Conservation (phyloP, 2,888 invertebrate genomes). For the Eueremaeus valkanovi region DNA sequence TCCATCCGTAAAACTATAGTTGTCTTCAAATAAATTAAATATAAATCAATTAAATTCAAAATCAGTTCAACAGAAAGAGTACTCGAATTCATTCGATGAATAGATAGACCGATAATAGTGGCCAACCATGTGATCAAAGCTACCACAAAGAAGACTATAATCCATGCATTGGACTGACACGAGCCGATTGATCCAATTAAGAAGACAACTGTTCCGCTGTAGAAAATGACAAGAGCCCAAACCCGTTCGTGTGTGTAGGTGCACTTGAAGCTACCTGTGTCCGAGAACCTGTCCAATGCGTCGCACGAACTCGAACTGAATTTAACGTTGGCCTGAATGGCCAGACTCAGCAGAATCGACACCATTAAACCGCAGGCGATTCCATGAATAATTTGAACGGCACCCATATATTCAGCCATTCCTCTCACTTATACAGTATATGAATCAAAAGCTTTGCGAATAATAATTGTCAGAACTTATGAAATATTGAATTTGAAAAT, state of each 20-base stretch:
- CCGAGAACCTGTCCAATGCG: neutral
- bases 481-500: no score
- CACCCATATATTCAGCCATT: no score
- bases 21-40: neutral
- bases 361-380: neutral
- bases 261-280: neutral
- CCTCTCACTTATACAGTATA: no score
- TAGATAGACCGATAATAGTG: neutral
- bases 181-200: neutral
- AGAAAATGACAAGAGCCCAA: slow-evolving; percentile 7
- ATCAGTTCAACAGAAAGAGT: neutral
- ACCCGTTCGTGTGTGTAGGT: neutral
- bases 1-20: neutral
- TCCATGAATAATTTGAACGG: no score
- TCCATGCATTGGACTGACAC: neutral
- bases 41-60: neutral
- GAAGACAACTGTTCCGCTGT: slow-evolving; percentile 3
- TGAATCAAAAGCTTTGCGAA: no score
- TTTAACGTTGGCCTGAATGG: neutral
- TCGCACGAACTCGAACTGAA: neutral
- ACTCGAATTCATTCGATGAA: neutral
- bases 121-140: neutral
- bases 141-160: neutral
- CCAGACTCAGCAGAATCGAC: neutral
- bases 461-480: no score